Evolutionary conservation across 2,797 vertebrate genomes (phyloP), one percentile per base, ranked within the genome.

Genomic region (Melanotaenia pygmaea): DNA sequence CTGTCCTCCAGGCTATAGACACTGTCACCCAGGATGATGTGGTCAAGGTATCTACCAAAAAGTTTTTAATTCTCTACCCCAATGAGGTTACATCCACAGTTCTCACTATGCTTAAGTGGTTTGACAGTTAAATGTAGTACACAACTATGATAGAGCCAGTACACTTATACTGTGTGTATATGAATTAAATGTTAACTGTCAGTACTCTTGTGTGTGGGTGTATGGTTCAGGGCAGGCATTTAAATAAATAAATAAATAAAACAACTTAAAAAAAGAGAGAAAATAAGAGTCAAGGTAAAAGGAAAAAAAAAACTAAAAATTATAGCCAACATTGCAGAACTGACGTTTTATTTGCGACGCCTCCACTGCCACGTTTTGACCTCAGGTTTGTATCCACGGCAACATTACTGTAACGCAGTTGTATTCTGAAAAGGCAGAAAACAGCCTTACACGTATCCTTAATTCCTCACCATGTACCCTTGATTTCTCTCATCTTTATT

Each of bases 1-100:
- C 79, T 6, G 86, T 94, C 50, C 82, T 94, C 60, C 91, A 96
- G 58, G 86, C 92, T 71, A 93, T 98, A 7, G 96, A 98, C 51
- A 86, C 95, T 0, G 89, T 98, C 69, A 78, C 94, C 67, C 87
- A 92, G 1, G 84, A 86, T 2, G 94, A 96, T 37, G 87, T 99
- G 67, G 87, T 96, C 84, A 95, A 94, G 76, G 98, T 92, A n/a
- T n/a, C 26, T 75, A 24, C 18, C n/a, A 30, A 10, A 13, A 4
- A 26, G 2, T 8, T 7, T 35, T 6, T 28, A 12, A 28, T 53
- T 40, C 26, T 12, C 4, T 65, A 9, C 20, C 38, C 37, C 37
- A 65, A 9, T 59, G 22, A 35, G 4, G 32, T 30, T 26, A 16
- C 12, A 34, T 16, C 16, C 34, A 35, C 18, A 37, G 24, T n/a